phyloP scores from a whole-genome alignment of 64 coral and sea anemone species.

The Pocillopora verrucosa region DNA sequence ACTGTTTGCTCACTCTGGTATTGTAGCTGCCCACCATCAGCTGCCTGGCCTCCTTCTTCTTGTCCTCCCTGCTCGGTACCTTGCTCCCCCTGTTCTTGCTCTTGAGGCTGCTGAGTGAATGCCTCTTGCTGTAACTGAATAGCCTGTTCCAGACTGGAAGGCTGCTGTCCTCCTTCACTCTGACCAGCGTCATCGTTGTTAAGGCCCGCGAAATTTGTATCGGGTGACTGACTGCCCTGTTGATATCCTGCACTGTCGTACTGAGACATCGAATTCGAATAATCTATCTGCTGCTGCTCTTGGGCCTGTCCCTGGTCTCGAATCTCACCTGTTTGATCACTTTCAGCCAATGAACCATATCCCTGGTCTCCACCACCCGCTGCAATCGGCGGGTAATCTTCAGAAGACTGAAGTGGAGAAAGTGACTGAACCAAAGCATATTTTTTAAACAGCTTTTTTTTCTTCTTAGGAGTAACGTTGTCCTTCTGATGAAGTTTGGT shows the following conservation, averaged over 20 bases:
- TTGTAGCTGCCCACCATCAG: slow-evolving; percentile 7
- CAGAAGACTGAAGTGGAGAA: background rate
- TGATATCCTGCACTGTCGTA: slow-evolving; percentile 23
- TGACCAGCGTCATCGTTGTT: slow-evolving; percentile 1
- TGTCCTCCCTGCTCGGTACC: slow-evolving; percentile 1
- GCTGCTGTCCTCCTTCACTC: background rate
- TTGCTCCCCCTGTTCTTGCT: slow-evolving; percentile 20
- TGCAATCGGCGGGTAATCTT: background rate
- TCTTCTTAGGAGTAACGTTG: background rate
- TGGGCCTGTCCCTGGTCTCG: background rate
- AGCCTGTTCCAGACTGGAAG: slow-evolving; percentile 8
- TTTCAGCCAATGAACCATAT: background rate
- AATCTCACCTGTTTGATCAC: slow-evolving; percentile 5
- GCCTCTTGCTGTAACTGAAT: slow-evolving; percentile 29
- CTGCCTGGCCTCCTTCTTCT: background rate
- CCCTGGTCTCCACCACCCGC: slow-evolving; percentile 10
- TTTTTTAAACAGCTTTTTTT: slow-evolving; percentile 29
- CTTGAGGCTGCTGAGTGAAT: slow-evolving; percentile 24
- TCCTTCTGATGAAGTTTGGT: background rate
- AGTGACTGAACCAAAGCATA: slow-evolving; percentile 28
- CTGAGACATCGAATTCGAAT: background rate
- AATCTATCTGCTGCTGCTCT: background rate
- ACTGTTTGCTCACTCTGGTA: slow-evolving; percentile 7
- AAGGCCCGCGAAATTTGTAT: background rate
- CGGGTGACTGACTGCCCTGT: slow-evolving; percentile 12